phyloP scores from a whole-genome alignment of 2,888 invertebrate genomes.

The Magallana nippona region DNA sequence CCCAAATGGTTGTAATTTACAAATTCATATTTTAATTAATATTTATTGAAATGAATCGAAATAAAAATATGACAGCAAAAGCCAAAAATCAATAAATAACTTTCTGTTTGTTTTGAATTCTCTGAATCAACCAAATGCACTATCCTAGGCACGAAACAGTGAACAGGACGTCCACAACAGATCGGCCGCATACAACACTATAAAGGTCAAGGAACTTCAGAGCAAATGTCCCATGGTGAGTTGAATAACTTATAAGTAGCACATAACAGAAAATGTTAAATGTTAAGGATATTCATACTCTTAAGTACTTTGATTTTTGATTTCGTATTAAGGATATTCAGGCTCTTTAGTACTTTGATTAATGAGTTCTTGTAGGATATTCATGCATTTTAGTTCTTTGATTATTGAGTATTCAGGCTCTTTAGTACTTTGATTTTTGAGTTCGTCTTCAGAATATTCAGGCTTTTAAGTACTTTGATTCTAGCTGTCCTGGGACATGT shows the following conservation, averaged over 20 bases:
- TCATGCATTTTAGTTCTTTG: not conserved
- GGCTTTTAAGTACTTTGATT: constrained; percentile 1
- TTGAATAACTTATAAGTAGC: not conserved
- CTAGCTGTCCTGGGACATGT: constrained; percentile 64
- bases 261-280: not conserved
- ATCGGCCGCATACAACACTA: constrained; percentile 63
- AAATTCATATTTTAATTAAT: no score
- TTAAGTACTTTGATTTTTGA: not conserved
- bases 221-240: constrained; percentile 67
- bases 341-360: not conserved
- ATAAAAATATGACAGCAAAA: no score
- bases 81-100: not conserved
- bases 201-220: constrained; percentile 60
- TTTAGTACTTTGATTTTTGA: not conserved
- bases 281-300: no score
- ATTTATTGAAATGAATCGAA: no score
- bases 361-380: no score
- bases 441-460: no score
- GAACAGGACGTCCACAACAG: constrained; percentile 63
- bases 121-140: not conserved
- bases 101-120: not conserved
- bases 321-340: no score
- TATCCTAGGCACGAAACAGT: constrained; percentile 65
- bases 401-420: not conserved
- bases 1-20: not conserved